Evolutionary conservation across 2,888 invertebrate genomes (phyloP), one percentile per base, ranked within the genome.

Genomic region (Leptinotarsa haldemani): DNA sequence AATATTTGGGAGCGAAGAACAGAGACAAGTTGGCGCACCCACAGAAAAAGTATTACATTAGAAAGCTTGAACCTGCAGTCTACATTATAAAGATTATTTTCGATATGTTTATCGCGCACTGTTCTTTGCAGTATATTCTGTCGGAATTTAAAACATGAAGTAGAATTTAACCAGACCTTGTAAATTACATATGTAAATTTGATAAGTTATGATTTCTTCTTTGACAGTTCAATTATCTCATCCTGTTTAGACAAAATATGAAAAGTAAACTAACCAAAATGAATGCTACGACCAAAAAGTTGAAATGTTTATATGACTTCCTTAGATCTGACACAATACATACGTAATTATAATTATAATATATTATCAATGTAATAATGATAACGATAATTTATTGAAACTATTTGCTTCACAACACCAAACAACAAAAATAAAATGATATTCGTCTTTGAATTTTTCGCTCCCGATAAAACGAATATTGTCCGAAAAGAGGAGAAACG

Each of bases 31-130:
- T 30, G 66, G 70, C 74, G 64, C 74, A 64, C 74, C 70, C 64
- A 74, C 74, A 48, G 40, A 40, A 74, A 74, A 74, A 70, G 70
- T 74, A 70, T 70, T 66, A 67, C 70, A 74, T 70, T 68, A 56
- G 74, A 70, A 72, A 72, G 72, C 68, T 64, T n/a, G n/a, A 25
- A 64, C 64, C 47, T 65, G 47, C 61, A 61, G 40, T 63, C 61
- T 64, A 30, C 50, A 65, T 63, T 46, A 68, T 56, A 16, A 56
- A 56, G 56, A 56, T 46, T 68, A 22, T 68, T 46, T 46, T 68
- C 47, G 68, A 30, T 56, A 16, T 53, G 9, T 46, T 52, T 53
- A 30, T 30, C 46, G 25, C 18, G 5, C 4, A 22, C 13, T n/a
- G 58, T 58, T 58, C 22, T 25, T 58, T 12, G 13, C 20, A 13